A percentile compares a stretch with the other conserved stretches of the same genome.
Conservation (phyloP, 2,797 vertebrate genomes). For the Esox masquinongy region DNA sequence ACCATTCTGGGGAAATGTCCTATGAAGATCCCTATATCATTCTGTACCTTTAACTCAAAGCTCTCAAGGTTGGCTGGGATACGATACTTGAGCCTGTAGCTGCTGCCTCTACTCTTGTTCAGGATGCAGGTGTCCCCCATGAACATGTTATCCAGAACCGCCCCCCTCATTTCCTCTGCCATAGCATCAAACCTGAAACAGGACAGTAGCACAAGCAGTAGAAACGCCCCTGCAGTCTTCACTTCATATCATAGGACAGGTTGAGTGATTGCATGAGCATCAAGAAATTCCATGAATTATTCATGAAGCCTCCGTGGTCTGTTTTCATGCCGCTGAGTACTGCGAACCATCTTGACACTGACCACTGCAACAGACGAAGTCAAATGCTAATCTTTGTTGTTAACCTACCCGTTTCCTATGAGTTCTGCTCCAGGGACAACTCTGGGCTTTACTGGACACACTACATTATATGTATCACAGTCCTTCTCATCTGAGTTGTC, state of each 20-base stretch:
- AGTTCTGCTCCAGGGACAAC: constrained; percentile 75
- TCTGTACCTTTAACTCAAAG: constrained; percentile 82
- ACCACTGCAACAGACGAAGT: not conserved
- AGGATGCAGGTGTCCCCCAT: constrained; percentile 80
- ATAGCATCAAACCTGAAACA: constrained; percentile 82
- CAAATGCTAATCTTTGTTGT: not conserved
- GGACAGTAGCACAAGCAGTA: constrained; percentile 4
- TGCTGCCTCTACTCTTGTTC: constrained; percentile 59
- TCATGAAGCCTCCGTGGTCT: not conserved
- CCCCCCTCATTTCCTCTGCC: constrained; percentile 77
- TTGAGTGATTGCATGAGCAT: not conserved
- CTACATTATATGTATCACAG: constrained; percentile 63
- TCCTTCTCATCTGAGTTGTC: constrained; percentile 89
- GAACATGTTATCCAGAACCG: constrained; percentile 86
- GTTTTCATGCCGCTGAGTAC: not conserved
- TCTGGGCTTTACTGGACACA: constrained; percentile 65
- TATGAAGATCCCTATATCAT: not conserved
- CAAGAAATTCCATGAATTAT: not conserved
- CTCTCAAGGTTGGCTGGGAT: constrained; percentile 84
- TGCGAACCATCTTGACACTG: not conserved
- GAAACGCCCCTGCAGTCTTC: not conserved
- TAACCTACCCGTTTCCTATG: constrained; percentile 80
- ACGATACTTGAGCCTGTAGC: constrained; percentile 72
- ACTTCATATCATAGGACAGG: not conserved
- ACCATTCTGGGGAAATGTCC: not conserved